Evolutionary conservation across 2,113 vertebrate species (phyloP).

Genomic region (Lasiurus borealis): DNA sequence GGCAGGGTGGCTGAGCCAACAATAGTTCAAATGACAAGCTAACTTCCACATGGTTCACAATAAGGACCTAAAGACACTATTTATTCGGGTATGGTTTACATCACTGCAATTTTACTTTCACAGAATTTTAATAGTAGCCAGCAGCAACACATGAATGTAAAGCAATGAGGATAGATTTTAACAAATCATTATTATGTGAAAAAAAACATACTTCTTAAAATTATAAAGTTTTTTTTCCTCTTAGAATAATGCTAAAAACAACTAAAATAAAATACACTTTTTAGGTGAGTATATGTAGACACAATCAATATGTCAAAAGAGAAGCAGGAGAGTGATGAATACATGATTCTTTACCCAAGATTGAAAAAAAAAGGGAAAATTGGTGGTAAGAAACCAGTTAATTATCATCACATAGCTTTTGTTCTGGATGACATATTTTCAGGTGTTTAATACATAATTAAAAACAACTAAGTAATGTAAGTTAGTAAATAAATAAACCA

Average conservation of each 20-base stretch:
- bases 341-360: background rate
- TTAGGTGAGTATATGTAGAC: background rate
- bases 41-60: background rate
- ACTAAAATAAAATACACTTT: background rate
- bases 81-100: background rate
- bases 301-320: background rate
- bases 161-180: background rate
- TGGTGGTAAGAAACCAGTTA: background rate
- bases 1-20: background rate
- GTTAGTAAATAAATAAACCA: background rate
- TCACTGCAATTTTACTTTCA: background rate
- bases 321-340: background rate
- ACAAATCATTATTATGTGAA: background rate
- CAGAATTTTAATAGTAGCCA: background rate
- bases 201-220: background rate
- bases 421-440: background rate
- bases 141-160: background rate
- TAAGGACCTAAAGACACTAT: background rate
- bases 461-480: background rate
- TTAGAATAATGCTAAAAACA: slow-evolving; percentile 36
- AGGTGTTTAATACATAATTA: background rate
- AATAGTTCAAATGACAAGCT: background rate
- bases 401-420: background rate
- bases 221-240: background rate
- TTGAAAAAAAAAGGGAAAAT: background rate